phyloP scores from a whole-genome alignment of 2,797 vertebrate species.

The Pseudochirops cupreus region DNA sequence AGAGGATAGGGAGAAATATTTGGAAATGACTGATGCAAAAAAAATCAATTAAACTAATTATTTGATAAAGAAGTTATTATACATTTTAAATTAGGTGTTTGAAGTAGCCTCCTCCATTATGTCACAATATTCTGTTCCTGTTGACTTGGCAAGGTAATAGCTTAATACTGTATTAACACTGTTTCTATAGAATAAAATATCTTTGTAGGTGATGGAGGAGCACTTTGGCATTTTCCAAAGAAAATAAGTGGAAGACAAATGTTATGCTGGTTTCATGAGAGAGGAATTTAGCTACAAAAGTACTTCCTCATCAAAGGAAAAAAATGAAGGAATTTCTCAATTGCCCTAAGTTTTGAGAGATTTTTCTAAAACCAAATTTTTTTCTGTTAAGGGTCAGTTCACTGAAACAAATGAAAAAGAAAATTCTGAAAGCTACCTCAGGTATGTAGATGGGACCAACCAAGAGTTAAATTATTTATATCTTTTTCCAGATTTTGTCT shows the following conservation, averaged over 20 bases:
- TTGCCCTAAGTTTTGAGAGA: not conserved
- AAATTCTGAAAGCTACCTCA: slow-evolving; percentile 1
- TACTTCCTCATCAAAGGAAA: not conserved
- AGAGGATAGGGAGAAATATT: not conserved
- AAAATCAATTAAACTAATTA: not conserved
- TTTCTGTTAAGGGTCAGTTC: not conserved
- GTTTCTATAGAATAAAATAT: slow-evolving; percentile 12
- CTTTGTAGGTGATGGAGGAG: not conserved
- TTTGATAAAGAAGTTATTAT: not conserved
- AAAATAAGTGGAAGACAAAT: slow-evolving; percentile 25
- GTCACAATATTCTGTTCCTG: not conserved
- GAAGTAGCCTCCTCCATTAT: not conserved
- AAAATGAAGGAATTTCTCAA: not conserved
- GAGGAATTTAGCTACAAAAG: not conserved
- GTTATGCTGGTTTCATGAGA: not conserved
- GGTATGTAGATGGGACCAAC: not conserved
- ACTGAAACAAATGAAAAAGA: not conserved
- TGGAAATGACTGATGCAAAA: not conserved
- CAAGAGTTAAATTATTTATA: not conserved
- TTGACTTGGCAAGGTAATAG: not conserved
- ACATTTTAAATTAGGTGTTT: not conserved
- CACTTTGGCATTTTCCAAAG: slow-evolving; percentile 44
- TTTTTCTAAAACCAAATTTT: not conserved
- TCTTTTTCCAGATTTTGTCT: not conserved
- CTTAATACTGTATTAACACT: slow-evolving; percentile 5